Percentiles rank a stretch among this genome's conserved stretches.
Conservation (phyloP, 1,140 invertebrate species). For the Drosophila equinoxialis region DNA sequence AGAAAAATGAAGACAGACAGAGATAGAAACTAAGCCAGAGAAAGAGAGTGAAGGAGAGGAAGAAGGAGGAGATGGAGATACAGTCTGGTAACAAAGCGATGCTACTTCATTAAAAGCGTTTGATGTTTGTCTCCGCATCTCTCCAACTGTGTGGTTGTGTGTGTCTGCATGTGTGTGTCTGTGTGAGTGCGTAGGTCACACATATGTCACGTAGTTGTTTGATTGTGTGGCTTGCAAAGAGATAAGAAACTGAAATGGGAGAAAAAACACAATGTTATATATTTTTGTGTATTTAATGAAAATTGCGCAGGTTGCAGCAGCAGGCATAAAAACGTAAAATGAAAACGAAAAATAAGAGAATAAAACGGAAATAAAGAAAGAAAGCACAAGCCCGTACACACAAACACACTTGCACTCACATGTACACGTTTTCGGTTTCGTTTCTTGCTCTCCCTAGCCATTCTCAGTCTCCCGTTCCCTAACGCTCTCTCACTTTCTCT, state of each 20-base stretch:
- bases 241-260: neutral
- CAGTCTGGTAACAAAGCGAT: conserved; percentile 32
- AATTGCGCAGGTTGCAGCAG: conserved; percentile 53
- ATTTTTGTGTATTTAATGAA: conserved; percentile 42
- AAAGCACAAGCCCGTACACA: neutral
- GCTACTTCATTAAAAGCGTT: conserved; percentile 60
- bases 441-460: neutral
- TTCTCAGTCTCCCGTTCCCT: no score
- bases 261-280: neutral
- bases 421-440: neutral
- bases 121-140: conserved; percentile 24
- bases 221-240: conserved; percentile 10
- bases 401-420: neutral
- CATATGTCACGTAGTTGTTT: conserved; percentile 55
- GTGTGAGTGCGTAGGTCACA: conserved; percentile 13
- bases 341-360: neutral
- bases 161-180: neutral
- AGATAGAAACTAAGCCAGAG: no score
- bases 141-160: conserved; percentile 8
- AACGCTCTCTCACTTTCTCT: neutral
- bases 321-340: conserved; percentile 15
- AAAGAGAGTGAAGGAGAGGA: neutral
- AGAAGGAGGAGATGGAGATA: neutral
- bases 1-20: conserved; percentile 1
- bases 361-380: neutral